A percentile compares a stretch with the other conserved stretches of the same genome.
These are phyloP conservation scores for Lacanobia oleracea DNA, from an alignment of 2,888 invertebrate genomes.

Conservation along the genomic window DNA sequence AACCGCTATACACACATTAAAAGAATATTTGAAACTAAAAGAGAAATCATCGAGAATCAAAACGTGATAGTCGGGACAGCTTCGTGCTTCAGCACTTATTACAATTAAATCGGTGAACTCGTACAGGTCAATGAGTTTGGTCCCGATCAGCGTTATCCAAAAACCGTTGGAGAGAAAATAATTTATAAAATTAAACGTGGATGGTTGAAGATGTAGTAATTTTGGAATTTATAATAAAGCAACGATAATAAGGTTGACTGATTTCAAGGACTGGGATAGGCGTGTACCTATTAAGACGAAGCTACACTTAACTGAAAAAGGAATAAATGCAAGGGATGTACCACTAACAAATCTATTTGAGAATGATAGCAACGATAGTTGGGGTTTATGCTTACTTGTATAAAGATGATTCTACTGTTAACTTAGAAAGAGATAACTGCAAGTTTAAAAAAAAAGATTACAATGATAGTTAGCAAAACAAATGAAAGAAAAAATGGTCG, in stretches of 20 bases:
- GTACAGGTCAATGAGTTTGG: conserved; percentile 41
- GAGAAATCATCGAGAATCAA: neutral
- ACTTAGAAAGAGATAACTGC: too few relatives aligned
- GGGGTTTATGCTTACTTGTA: too few relatives aligned
- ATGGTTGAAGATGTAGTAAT: conserved; percentile 6
- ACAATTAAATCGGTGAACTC: conserved; percentile 41
- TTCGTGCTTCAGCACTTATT: conserved; percentile 27
- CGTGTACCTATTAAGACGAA: too few relatives aligned
- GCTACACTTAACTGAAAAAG: neutral
- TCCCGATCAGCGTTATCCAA: conserved; percentile 25
- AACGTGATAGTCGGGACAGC: conserved; percentile 13
- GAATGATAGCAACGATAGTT: too few relatives aligned
- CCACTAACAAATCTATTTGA: neutral
- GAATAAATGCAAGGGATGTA: neutral
- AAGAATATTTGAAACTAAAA: neutral
- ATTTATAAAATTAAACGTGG: conserved; percentile 25
- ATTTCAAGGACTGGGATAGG: neutral
- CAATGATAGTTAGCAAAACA: too few relatives aligned
- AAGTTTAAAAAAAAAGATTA: too few relatives aligned
- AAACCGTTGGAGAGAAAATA: conserved; percentile 9
- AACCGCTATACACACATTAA: neutral
- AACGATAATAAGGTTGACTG: neutral
- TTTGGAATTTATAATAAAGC: conserved; percentile 11
- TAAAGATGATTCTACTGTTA: too few relatives aligned
- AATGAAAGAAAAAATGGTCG: neutral